phyloP scores from a whole-genome alignment of 2,797 vertebrate genomes.

The Passerculus sandwichensis region DNA sequence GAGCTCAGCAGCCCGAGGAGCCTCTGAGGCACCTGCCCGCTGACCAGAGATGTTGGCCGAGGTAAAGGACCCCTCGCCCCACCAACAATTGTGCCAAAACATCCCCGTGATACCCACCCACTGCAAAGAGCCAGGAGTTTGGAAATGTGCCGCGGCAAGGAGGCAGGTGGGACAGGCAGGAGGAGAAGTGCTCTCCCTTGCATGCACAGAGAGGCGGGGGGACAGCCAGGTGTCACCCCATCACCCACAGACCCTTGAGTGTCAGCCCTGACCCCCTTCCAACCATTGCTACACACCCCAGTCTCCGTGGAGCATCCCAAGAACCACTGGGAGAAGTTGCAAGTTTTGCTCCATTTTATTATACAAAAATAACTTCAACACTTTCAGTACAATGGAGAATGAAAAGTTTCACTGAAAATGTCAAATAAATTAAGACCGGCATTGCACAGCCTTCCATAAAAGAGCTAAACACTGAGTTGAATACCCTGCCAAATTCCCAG shows the following conservation, averaged over 20 bases:
- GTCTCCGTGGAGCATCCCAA: not conserved
- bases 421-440: not conserved
- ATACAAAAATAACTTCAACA: not conserved
- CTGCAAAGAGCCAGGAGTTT: not conserved
- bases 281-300: not conserved
- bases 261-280: not conserved
- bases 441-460: not conserved
- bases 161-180: not conserved
- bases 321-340: not conserved
- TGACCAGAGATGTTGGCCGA: not conserved
- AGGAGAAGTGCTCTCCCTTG: not conserved
- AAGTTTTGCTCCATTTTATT: constrained; percentile 15
- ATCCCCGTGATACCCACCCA: not conserved
- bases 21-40: not conserved
- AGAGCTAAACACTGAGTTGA: not conserved
- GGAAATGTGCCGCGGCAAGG: not conserved
- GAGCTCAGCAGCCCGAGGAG: not conserved
- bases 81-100: rapidly evolving
- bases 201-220: not conserved
- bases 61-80: not conserved
- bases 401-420: not conserved
- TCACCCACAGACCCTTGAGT: not conserved
- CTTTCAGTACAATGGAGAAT: not conserved
- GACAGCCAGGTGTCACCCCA: not conserved
- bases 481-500: not conserved